These are phyloP conservation scores for Myiagra hebetior DNA, from an alignment of 2,113 vertebrate genomes.

Conservation along the genomic window DNA sequence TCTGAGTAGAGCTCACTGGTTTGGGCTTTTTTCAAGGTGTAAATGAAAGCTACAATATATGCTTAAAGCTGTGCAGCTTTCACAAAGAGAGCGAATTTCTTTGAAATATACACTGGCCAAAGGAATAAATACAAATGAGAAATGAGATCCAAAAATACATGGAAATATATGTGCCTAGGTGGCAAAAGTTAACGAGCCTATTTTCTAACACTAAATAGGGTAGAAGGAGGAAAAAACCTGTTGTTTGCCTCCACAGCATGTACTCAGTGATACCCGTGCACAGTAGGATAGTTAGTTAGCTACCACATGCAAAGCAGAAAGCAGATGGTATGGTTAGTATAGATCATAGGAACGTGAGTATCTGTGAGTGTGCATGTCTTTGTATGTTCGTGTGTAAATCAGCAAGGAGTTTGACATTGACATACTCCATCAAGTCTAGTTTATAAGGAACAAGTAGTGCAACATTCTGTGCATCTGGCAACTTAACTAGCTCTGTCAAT, in stretches of 20 bases:
- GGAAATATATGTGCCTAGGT: slow-evolving; percentile 67
- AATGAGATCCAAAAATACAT: slow-evolving; percentile 62
- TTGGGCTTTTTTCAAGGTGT: background rate
- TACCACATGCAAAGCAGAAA: slow-evolving; percentile 82
- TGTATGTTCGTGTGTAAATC: slow-evolving; percentile 81
- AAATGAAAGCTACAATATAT: background rate
- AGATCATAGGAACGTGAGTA: slow-evolving; percentile 81
- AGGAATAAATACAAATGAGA: slow-evolving; percentile 54
- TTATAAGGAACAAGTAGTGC: slow-evolving; percentile 84
- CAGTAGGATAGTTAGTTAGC: slow-evolving; percentile 81
- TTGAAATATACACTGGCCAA: background rate
- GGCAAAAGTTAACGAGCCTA: slow-evolving; percentile 75
- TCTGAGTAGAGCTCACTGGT: background rate
- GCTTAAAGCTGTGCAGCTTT: background rate
- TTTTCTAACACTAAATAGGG: slow-evolving; percentile 76
- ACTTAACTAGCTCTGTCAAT: slow-evolving; percentile 81
- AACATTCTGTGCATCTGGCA: slow-evolving; percentile 86
- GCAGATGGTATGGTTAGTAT: slow-evolving; percentile 81
- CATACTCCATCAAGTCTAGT: slow-evolving; percentile 84
- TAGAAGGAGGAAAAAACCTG: slow-evolving; percentile 69
- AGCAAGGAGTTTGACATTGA: slow-evolving; percentile 84
- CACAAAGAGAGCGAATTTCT: background rate
- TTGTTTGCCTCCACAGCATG: slow-evolving; percentile 79
- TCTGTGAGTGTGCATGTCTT: slow-evolving; percentile 78
- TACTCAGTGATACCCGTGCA: slow-evolving; percentile 76